Conservation (phyloP, 2,797 vertebrate species). For the Paedocypris micromegethes region DNA sequence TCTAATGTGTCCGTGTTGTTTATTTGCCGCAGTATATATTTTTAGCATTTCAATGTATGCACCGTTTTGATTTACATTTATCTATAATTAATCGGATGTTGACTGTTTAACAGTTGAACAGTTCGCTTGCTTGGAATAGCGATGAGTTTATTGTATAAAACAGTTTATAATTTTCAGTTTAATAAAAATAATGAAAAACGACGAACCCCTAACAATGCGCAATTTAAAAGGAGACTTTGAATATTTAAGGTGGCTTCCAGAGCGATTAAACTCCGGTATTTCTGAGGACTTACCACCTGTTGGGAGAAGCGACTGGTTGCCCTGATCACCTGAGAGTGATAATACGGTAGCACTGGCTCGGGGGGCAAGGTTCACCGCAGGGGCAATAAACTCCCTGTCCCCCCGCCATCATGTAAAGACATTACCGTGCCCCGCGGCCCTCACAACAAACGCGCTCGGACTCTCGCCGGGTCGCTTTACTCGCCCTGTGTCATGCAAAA, state of each 20-base stretch:
- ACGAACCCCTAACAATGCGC: too few relatives aligned
- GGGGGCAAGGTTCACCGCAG: slow-evolving; percentile 51
- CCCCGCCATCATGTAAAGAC: slow-evolving; percentile 44
- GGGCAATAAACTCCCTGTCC: slow-evolving; percentile 51
- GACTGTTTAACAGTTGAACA: too few relatives aligned
- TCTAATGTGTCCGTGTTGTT: too few relatives aligned
- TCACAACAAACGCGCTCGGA: slow-evolving; percentile 53
- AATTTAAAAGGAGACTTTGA: too few relatives aligned
- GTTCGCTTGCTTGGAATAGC: too few relatives aligned
- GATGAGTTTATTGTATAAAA: too few relatives aligned
- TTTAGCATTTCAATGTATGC: too few relatives aligned
- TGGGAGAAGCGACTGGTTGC: slow-evolving; percentile 39
- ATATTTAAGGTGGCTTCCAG: not conserved
- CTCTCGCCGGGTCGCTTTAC: slow-evolving; percentile 48
- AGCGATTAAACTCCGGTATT: not conserved
- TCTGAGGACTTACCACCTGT: slow-evolving; percentile 43
- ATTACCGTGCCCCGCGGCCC: slow-evolving; percentile 51
- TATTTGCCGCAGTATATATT: too few relatives aligned
- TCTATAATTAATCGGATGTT: too few relatives aligned
- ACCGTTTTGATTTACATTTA: too few relatives aligned
- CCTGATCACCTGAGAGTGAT: slow-evolving; percentile 43
- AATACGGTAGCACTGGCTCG: slow-evolving; percentile 25
- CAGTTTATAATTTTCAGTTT: too few relatives aligned
- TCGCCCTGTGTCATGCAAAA: slow-evolving; percentile 62
- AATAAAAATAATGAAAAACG: too few relatives aligned